These are phyloP conservation scores for Phyllopteryx taeniolatus DNA, from an alignment of 2,113 vertebrate species.

Conservation along the genomic window DNA sequence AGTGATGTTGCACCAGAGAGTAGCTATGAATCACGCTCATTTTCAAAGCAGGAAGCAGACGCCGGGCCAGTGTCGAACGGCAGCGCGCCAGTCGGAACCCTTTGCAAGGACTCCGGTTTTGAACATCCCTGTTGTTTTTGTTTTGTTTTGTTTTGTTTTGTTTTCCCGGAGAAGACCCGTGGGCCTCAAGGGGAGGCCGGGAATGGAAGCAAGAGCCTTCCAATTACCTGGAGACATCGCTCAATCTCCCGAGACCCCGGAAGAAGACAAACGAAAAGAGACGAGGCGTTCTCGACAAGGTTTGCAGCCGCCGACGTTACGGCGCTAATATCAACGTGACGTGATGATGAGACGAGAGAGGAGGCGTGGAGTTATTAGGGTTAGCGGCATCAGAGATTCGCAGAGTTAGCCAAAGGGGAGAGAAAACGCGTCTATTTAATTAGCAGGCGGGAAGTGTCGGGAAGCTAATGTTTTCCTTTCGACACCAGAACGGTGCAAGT, in stretches of 20 bases:
- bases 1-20: background rate
- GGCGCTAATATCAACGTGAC: conserved; percentile 22
- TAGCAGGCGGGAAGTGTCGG: conserved; percentile 26
- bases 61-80: background rate
- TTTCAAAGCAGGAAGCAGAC: background rate
- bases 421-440: conserved; percentile 30
- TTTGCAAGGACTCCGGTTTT: background rate
- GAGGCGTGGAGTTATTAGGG: conserved; percentile 24
- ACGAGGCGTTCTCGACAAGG: conserved; percentile 5
- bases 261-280: conserved; percentile 16
- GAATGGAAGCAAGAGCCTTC: background rate
- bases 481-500: conserved; percentile 28
- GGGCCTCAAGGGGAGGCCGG: background rate
- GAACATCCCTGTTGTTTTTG: background rate
- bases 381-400: conserved; percentile 22
- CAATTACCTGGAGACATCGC: background rate
- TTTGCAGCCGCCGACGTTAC: conserved; percentile 19
- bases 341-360: conserved; percentile 17
- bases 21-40: background rate
- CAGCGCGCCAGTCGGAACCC: background rate
- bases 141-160: background rate
- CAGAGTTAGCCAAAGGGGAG: conserved; percentile 20
- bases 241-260: background rate
- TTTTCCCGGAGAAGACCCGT: background rate
- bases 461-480: conserved; percentile 26